Conservation (phyloP, 2,113 vertebrate genomes). For the Melierax canorus region DNA sequence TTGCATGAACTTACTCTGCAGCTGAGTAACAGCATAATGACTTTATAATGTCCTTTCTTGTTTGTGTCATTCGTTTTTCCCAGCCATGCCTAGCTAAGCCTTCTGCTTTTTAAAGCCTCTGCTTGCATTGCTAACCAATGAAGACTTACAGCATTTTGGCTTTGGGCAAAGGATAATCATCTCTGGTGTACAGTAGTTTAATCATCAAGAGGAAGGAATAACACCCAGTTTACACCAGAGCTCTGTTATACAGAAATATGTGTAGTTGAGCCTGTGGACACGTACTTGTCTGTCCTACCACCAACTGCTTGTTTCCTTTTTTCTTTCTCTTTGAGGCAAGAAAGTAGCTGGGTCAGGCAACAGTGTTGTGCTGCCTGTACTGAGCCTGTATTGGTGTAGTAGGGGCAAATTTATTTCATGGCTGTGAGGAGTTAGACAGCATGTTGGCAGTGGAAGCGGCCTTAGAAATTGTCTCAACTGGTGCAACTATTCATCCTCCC, state of each 20-base stretch:
- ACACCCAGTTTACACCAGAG: background rate
- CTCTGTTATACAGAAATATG: background rate
- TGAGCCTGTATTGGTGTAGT: background rate
- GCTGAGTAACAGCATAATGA: background rate
- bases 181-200: background rate
- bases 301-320: background rate
- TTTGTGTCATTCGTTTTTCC: background rate
- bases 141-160: background rate
- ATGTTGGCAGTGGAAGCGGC: background rate
- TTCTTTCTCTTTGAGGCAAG: background rate
- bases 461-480: background rate
- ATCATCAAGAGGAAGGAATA: background rate
- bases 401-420: background rate
- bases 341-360: background rate
- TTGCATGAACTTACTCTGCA: background rate
- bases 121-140: background rate
- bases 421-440: background rate
- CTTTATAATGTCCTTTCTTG: background rate
- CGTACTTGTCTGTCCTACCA: background rate
- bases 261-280: background rate
- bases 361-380: background rate
- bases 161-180: background rate
- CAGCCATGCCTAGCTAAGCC: background rate
- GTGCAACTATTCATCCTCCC: background rate
- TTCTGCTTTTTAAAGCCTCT: background rate